phyloP scores from a whole-genome alignment of 64 coral and sea anemone species.

The Stylophora pistillata region DNA sequence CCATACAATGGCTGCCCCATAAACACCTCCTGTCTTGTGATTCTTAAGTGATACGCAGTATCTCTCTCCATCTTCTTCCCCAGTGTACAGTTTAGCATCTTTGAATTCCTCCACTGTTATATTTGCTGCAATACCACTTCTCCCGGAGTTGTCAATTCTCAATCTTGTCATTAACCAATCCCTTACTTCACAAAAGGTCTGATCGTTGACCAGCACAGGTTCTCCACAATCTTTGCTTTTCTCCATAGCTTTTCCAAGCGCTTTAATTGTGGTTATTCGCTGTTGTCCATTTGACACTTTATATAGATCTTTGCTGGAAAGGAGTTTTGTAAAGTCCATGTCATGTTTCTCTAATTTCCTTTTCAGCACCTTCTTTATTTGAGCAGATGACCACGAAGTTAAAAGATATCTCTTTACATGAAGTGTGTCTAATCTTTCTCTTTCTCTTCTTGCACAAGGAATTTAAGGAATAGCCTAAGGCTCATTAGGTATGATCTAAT shows the following conservation, averaged over 20 bases:
- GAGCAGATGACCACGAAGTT: slow-evolving; percentile 25
- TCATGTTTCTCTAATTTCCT: slow-evolving; percentile 21
- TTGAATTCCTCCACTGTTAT: slow-evolving; percentile 53
- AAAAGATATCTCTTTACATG: background rate
- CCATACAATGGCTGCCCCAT: slow-evolving; percentile 34
- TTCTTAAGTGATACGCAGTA: slow-evolving; percentile 34
- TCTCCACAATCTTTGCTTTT: no score
- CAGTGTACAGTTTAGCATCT: slow-evolving; percentile 17
- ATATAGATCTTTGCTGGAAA: slow-evolving; percentile 17
- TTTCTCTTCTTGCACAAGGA: no score
- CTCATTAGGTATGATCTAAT: background rate
- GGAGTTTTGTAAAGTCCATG: background rate
- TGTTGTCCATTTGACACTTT: slow-evolving; percentile 19
- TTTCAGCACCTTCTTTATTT: slow-evolving; percentile 24
- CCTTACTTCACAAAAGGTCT: slow-evolving; percentile 42
- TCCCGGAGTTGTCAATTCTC: slow-evolving; percentile 43
- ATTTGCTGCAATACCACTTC: slow-evolving; percentile 56
- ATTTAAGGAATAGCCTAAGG: no score
- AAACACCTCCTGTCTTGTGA: slow-evolving; percentile 33
- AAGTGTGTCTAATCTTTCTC: background rate
- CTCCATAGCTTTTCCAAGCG: background rate
- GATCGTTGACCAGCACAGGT: slow-evolving; percentile 7
- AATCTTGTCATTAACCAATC: slow-evolving; percentile 49
- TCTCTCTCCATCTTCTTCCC: slow-evolving; percentile 18
- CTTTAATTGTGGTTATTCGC: slow-evolving; percentile 5